Evolutionary conservation across 2,797 vertebrate genomes (phyloP).

Genomic region (Sebastes flavidus): DNA sequence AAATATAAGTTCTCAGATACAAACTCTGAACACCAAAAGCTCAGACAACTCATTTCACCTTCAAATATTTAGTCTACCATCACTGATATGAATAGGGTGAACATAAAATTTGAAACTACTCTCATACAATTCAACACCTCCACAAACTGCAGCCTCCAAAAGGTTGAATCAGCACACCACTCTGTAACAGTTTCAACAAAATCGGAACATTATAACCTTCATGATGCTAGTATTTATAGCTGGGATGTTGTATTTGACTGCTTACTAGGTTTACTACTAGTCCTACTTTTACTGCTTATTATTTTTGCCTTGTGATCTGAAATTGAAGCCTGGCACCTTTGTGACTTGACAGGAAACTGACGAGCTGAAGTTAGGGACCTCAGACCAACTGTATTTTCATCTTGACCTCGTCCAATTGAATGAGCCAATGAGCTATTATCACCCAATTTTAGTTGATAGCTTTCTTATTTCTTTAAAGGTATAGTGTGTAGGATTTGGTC

Average conservation of each 20-base stretch:
- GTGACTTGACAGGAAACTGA: not conserved
- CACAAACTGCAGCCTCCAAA: not conserved
- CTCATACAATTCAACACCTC: not conserved
- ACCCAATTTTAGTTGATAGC: not conserved
- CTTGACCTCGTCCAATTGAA: not conserved
- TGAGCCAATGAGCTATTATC: not conserved
- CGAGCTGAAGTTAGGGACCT: not conserved
- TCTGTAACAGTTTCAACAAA: not conserved
- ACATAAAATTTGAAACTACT: not conserved
- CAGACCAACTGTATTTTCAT: not conserved
- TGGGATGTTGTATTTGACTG: not conserved
- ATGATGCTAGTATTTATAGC: not conserved
- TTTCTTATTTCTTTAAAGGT: not conserved
- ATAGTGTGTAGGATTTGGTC: too few relatives aligned
- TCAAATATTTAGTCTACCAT: not conserved
- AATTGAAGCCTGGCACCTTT: not conserved
- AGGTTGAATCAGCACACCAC: not conserved
- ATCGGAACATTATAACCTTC: not conserved
- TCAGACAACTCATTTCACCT: not conserved
- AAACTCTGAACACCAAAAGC: not conserved
- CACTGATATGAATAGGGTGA: not conserved
- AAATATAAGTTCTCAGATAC: not conserved
- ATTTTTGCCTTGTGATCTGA: not conserved
- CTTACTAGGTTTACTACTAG: not conserved
- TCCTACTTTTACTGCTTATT: not conserved